phyloP scores from a whole-genome alignment of 2,888 invertebrate genomes.

The Diloba caeruleocephala region DNA sequence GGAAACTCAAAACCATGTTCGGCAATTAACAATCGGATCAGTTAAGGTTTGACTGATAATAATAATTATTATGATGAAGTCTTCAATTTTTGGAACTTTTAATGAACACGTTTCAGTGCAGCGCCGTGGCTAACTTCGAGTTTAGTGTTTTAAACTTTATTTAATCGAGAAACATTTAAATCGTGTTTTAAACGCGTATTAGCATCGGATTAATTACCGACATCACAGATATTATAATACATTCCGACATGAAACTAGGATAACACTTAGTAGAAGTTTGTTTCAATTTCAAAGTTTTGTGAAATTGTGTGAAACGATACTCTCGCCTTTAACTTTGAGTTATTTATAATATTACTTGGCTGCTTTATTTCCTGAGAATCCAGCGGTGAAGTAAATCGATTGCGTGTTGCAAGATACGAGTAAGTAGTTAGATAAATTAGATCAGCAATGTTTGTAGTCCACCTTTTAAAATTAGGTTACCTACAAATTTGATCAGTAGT shows the following conservation, averaged over 20 bases:
- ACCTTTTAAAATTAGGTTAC: conserved; percentile 21
- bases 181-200: conserved; percentile 33
- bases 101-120: too few relatives aligned
- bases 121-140: too few relatives aligned
- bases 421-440: conserved; percentile 21
- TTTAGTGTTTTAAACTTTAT: too few relatives aligned
- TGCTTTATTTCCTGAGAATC: conserved; percentile 22
- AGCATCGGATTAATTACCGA: conserved; percentile 40
- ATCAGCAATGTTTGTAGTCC: conserved; percentile 1
- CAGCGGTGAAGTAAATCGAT: conserved; percentile 34
- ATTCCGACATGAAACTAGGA: conserved; percentile 30
- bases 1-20: too few relatives aligned
- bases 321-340: conserved; percentile 14
- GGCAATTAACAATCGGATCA: too few relatives aligned
- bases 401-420: too few relatives aligned
- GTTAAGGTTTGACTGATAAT: too few relatives aligned
- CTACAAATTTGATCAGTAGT: too few relatives aligned
- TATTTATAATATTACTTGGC: conserved; percentile 35
- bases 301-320: conserved; percentile 29
- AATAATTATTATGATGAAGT: too few relatives aligned
- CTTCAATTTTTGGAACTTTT: too few relatives aligned
- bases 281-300: conserved; percentile 29
- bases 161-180: conserved; percentile 23
- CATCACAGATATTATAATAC: too few relatives aligned
- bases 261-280: conserved; percentile 45